Evolutionary conservation across 2,113 vertebrate genomes (phyloP).

Genomic region (Cinclus mexicanus): DNA sequence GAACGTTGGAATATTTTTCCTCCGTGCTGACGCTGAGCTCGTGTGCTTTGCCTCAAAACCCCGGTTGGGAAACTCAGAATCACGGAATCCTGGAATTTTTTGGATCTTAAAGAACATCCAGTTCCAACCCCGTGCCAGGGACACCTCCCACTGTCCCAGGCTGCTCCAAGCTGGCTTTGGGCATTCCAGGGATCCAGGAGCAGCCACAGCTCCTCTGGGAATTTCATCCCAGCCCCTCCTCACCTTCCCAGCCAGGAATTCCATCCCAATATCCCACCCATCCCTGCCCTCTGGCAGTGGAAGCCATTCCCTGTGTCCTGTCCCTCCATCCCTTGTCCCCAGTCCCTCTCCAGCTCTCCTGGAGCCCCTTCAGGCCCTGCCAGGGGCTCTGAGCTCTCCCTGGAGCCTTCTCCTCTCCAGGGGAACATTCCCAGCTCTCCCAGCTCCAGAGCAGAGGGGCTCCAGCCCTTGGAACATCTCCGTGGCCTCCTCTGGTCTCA

Average conservation of each 20-base stretch:
- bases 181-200: not conserved
- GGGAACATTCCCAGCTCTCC: not conserved
- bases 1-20: too few species aligned
- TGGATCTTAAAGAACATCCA: not conserved
- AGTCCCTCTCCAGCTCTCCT: too few species aligned
- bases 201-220: not conserved
- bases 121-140: not conserved
- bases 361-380: too few species aligned
- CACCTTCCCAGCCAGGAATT: not conserved
- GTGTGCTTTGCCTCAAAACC: too few species aligned
- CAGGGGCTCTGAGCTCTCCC: too few species aligned
- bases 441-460: not conserved
- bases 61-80: not conserved
- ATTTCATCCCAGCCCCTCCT: not conserved
- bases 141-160: not conserved
- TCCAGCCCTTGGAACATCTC: not conserved
- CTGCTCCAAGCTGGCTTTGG: not conserved
- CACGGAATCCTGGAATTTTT: not conserved
- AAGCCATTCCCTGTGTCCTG: too few species aligned
- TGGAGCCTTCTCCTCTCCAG: not conserved
- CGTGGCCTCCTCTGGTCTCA: rapidly evolving
- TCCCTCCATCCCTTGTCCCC: too few species aligned
- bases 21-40: too few species aligned
- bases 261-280: not conserved
- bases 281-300: not conserved